These are phyloP conservation scores for Tenebrio molitor DNA, from an alignment of 1,140 invertebrate species.

Conservation along the genomic window DNA sequence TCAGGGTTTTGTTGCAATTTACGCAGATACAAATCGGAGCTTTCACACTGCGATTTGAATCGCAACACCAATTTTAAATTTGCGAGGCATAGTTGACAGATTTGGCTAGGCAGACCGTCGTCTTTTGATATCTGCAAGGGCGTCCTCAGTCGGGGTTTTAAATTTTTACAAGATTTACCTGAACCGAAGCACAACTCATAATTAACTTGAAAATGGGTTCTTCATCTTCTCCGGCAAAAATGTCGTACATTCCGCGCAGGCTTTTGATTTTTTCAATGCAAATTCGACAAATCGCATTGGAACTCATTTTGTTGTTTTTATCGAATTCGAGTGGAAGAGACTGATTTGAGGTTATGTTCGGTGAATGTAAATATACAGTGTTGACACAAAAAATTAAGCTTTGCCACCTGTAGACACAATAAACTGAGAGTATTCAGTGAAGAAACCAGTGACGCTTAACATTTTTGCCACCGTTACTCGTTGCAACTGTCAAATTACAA, in stretches of 20 bases:
- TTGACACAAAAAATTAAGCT: too few species aligned
- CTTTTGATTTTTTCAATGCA: slow-evolving; percentile 52
- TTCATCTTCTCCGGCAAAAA: slow-evolving; percentile 44
- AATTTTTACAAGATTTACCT: slow-evolving; percentile 42
- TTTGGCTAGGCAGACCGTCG: slow-evolving; percentile 66
- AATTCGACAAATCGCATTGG: slow-evolving; percentile 47
- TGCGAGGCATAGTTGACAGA: slow-evolving; percentile 65
- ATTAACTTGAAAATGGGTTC: slow-evolving; percentile 50
- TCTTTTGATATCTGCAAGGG: slow-evolving; percentile 65
- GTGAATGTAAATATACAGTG: too few species aligned
- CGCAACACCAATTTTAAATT: slow-evolving; percentile 65
- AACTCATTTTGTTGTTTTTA: slow-evolving; percentile 49
- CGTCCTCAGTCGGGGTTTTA: neutral
- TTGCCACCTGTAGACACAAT: slow-evolving; percentile 4
- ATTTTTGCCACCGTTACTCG: too few species aligned
- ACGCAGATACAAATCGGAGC: slow-evolving; percentile 63
- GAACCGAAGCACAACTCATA: slow-evolving; percentile 54
- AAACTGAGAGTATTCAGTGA: too few species aligned
- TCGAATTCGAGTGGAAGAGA: too few species aligned
- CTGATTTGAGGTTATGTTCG: too few species aligned
- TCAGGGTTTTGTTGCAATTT: too few species aligned
- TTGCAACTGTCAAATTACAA: too few species aligned
- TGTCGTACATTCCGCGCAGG: slow-evolving; percentile 50
- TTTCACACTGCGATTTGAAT: slow-evolving; percentile 68
- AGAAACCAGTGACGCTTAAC: too few species aligned